Evolutionary conservation across 1,140 invertebrate species (phyloP), one percentile per base, ranked within the genome.

Genomic region (Scaptomyza hsui): DNA sequence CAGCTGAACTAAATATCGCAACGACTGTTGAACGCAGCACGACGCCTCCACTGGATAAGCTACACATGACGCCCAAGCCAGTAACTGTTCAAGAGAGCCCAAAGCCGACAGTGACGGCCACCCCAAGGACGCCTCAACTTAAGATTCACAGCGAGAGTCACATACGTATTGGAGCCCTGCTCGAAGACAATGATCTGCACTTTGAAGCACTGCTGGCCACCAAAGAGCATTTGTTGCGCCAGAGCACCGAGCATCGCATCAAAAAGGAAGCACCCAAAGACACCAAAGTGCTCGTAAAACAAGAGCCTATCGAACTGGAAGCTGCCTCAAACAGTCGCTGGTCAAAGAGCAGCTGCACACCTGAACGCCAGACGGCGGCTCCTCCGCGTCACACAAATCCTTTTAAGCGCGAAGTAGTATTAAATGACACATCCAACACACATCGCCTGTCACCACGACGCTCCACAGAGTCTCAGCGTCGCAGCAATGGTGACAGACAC

Each of bases 91-190:
- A 24, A 1, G 19, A 29, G 6, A 7, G 26, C 2, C 5, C 56
- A 3, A 71, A 39, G 16, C 1, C 51, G 6, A 10, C 56, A 35
- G 32, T 1, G 6, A 10, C 26, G 5, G 2, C 56, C 6, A 10
- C 26, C 4, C 4, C 56, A 4, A 10, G 51, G 24, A 21, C 45
- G 18, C 78, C 73, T 0, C 51, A 89, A 24, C 62, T 78, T 2
- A 85, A 65, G 19, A 55, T 57, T 2, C 80, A 88, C 35, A 86
- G 70, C 39, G 89, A 89, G 19, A 89, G 90, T 67, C 85, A 90
- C 24, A 80, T 61, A 41, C 74, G 89, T 5, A 90, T 90, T 35
- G 89, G 79, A 0, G 89, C 86, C 9, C 44, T 90, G 52, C 75
- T 90, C 2, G 70, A 90, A 37, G 89, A 90, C 7, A 78, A 79